Percentiles rank a stretch among this genome's conserved stretches.
Conservation (phyloP, 30 jellyfish, hydroid and myxozoan genomes). For the Cassiopea xamachana region DNA sequence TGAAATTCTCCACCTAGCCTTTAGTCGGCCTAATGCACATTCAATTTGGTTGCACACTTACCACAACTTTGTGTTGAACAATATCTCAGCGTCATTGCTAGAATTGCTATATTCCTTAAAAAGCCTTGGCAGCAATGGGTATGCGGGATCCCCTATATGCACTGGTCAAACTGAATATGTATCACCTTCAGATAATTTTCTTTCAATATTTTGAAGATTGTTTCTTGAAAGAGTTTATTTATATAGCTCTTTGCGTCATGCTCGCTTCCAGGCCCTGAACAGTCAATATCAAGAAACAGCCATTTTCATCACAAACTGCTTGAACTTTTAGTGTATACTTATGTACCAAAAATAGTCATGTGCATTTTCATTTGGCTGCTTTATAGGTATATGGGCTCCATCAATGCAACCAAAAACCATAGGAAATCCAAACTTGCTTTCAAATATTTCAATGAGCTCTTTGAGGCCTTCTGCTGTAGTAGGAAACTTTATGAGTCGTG, state of each 20-base stretch:
- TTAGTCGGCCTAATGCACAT: conserved; percentile 82
- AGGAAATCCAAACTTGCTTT: conserved; percentile 72
- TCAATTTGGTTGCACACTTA: conserved; percentile 78
- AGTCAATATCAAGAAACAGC: conserved; percentile 75
- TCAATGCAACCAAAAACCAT: too few species aligned
- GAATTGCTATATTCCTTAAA: too few species aligned
- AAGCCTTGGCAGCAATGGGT: conserved; percentile 78
- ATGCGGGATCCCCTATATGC: conserved; percentile 82
- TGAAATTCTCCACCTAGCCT: conserved; percentile 66
- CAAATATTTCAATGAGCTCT: conserved; percentile 17
- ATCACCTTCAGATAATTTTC: too few species aligned
- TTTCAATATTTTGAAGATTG: conserved; percentile 21
- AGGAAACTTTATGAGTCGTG: conserved; percentile 13
- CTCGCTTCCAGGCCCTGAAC: conserved; percentile 86
- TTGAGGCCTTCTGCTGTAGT: too few species aligned
- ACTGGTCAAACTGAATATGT: conserved; percentile 71
- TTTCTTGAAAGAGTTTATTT: conserved; percentile 31
- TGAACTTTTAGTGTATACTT: conserved; percentile 72
- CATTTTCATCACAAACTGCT: conserved; percentile 73
- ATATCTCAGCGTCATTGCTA: too few species aligned
- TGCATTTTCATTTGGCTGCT: too few species aligned
- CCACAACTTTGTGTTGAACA: conserved; percentile 54
- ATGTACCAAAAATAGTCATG: conserved; percentile 75
- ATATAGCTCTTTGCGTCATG: conserved; percentile 70
- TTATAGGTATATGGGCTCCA: too few species aligned